phyloP scores from a whole-genome alignment of 2,888 invertebrate genomes.

The Clunio marinus region DNA sequence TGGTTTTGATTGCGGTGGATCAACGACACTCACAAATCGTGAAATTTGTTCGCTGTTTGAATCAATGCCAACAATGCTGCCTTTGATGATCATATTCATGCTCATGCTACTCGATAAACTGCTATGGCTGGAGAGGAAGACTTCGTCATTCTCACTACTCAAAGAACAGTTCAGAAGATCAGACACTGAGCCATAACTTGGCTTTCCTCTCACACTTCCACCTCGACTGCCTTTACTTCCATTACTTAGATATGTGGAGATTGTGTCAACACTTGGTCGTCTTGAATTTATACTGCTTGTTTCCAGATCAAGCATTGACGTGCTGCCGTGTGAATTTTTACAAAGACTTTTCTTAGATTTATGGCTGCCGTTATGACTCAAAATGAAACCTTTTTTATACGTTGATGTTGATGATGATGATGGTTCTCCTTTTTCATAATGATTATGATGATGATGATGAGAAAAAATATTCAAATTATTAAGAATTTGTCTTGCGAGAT shows the following conservation, averaged over 20 bases:
- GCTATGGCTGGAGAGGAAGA: constrained; percentile 51
- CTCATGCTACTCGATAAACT: constrained; percentile 44
- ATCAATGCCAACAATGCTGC: constrained; percentile 44
- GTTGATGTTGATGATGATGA: neutral
- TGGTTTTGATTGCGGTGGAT: constrained; percentile 61
- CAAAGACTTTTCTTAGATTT: constrained; percentile 31
- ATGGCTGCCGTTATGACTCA: constrained; percentile 10
- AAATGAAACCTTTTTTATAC: constrained; percentile 11
- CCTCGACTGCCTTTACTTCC: constrained; percentile 67
- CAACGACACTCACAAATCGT: constrained; percentile 64
- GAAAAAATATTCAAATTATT: constrained; percentile 75
- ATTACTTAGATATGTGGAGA: constrained; percentile 82
- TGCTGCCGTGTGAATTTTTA: constrained; percentile 33
- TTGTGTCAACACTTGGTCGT: constrained; percentile 80
- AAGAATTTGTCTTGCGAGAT: constrained; percentile 71
- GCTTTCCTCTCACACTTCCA: constrained; percentile 52
- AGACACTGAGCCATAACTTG: constrained; percentile 56
- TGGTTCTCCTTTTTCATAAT: neutral
- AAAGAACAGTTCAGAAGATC: constrained; percentile 68
- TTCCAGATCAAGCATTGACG: constrained; percentile 50
- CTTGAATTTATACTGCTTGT: constrained; percentile 71
- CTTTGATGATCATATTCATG: constrained; percentile 41
- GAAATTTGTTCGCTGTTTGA: constrained; percentile 59
- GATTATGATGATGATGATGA: constrained; percentile 35
- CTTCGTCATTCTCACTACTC: constrained; percentile 72